Conservation (phyloP, 2,888 invertebrate genomes). For the Dichetophora obliterata region DNA sequence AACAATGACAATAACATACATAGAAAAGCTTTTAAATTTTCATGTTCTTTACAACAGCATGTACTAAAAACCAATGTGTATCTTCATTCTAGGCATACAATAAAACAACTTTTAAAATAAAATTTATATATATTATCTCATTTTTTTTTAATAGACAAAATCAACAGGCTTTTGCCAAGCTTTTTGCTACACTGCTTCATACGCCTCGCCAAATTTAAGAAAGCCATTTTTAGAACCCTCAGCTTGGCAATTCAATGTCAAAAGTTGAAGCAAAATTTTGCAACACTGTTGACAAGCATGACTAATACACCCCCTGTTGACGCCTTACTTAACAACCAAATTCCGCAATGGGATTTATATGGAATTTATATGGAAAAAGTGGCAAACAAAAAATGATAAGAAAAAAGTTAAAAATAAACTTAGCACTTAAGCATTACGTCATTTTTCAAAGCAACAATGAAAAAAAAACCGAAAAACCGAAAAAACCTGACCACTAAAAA, state of each 20-base stretch:
- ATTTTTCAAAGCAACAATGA: conserved; percentile 16
- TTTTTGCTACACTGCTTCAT: not conserved
- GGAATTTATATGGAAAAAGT: not conserved
- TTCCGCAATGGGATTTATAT: not conserved
- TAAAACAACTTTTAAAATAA: too few species aligned
- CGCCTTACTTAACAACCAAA: not conserved
- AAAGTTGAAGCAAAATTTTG: not conserved
- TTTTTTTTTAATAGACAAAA: not conserved
- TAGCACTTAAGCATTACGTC: conserved; percentile 42
- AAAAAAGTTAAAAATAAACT: conserved; percentile 20
- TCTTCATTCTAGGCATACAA: too few species aligned
- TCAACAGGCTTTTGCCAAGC: not conserved
- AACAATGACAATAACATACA: too few species aligned
- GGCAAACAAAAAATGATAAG: not conserved
- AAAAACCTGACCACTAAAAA: not conserved
- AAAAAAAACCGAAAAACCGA: too few species aligned
- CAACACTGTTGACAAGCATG: not conserved
- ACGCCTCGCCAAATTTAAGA: not conserved
- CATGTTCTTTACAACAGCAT: too few species aligned
- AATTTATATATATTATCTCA: not conserved
- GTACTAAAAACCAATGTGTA: too few species aligned
- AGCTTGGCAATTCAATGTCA: not conserved
- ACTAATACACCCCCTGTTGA: not conserved
- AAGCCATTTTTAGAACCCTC: not conserved
- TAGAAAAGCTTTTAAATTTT: too few species aligned